Conservation (phyloP, 2,113 vertebrate genomes). For the Gymnorhina tibicen region DNA sequence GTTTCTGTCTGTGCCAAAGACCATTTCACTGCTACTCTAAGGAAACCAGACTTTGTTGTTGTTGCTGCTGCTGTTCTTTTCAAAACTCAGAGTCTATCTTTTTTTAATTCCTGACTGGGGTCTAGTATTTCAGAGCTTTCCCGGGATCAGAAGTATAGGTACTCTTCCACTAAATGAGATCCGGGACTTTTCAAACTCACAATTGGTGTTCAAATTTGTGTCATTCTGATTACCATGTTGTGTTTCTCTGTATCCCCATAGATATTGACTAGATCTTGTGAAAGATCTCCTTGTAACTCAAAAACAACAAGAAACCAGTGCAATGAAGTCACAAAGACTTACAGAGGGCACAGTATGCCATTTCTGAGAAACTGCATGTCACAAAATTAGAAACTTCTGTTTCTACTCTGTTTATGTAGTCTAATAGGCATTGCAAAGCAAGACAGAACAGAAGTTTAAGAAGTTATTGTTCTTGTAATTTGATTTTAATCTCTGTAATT, state of each 20-base stretch:
- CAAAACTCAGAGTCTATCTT: background rate
- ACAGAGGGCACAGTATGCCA: background rate
- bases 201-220: background rate
- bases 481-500: background rate
- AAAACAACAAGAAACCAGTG: background rate
- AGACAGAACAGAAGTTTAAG: background rate
- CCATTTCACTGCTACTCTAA: background rate
- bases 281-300: background rate
- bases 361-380: background rate
- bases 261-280: background rate
- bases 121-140: background rate
- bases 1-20: background rate
- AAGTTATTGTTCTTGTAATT: background rate
- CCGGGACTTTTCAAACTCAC: background rate
- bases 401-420: background rate
- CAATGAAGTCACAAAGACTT: background rate
- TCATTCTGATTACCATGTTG: background rate
- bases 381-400: background rate
- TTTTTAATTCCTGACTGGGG: background rate
- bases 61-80: background rate
- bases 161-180: background rate
- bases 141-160: background rate
- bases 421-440: background rate
- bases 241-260: background rate
- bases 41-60: background rate